These are phyloP conservation scores for Lutjanus erythropterus DNA, from an alignment of 2,113 vertebrate species.

Conservation along the genomic window DNA sequence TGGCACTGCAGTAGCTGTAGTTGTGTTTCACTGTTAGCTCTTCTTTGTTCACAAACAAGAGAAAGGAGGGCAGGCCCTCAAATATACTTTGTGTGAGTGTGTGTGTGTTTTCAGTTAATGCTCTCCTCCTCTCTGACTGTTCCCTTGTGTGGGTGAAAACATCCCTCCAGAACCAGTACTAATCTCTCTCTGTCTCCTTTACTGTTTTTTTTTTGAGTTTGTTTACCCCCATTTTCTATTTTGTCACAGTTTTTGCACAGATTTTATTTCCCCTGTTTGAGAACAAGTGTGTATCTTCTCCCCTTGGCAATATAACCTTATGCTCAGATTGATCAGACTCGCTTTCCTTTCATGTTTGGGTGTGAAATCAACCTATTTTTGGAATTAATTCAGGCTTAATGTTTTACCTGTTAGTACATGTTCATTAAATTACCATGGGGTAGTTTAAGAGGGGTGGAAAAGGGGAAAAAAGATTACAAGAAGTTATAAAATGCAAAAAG, in stretches of 20 bases:
- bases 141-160: slow-evolving; percentile 11
- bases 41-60: slow-evolving; percentile 11
- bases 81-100: slow-evolving; percentile 1
- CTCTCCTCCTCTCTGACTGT: not conserved
- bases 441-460: not conserved
- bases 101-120: slow-evolving; percentile 14
- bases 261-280: slow-evolving; percentile 16
- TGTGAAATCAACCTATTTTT: slow-evolving; percentile 58
- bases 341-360: slow-evolving; percentile 42
- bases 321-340: slow-evolving; percentile 23
- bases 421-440: slow-evolving; percentile 9
- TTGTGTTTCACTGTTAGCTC: not conserved
- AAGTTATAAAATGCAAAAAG: slow-evolving; percentile 6
- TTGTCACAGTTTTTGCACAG: slow-evolving; percentile 6
- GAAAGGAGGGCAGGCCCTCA: slow-evolving; percentile 17
- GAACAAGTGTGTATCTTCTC: slow-evolving; percentile 40
- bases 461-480: not conserved
- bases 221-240: slow-evolving; percentile 51
- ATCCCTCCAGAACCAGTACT: slow-evolving; percentile 31
- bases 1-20: slow-evolving; percentile 6
- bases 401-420: slow-evolving; percentile 25
- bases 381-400: slow-evolving; percentile 8
- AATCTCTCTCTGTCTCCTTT: not conserved
- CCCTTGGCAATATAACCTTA: slow-evolving; percentile 30
- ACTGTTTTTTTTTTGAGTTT: slow-evolving; percentile 36